These are phyloP conservation scores for Drosophila funebris DNA, from an alignment of 1,140 invertebrate genomes.

Conservation along the genomic window DNA sequence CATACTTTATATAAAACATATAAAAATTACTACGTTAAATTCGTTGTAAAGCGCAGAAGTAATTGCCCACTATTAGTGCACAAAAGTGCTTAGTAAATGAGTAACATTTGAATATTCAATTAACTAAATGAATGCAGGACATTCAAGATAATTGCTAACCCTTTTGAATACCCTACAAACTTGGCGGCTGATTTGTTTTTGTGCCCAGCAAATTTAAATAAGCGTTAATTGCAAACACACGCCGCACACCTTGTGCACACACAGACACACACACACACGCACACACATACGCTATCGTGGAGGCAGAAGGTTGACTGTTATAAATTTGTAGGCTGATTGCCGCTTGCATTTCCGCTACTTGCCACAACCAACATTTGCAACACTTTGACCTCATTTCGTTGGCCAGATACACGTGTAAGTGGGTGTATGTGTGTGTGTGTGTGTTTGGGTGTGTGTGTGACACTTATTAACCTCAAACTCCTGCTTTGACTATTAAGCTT, in stretches of 20 bases:
- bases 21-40: too few relatives aligned
- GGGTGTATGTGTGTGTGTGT: slow-evolving; percentile 11
- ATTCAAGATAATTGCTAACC: slow-evolving; percentile 3
- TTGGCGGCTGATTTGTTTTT: neutral
- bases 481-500: slow-evolving; percentile 72
- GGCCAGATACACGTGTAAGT: slow-evolving; percentile 22
- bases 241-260: neutral
- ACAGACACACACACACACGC: slow-evolving; percentile 5
- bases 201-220: slow-evolving; percentile 34
- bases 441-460: slow-evolving; percentile 46
- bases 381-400: slow-evolving; percentile 58
- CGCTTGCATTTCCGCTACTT: slow-evolving; percentile 65
- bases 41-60: too few relatives aligned
- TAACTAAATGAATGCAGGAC: slow-evolving; percentile 6
- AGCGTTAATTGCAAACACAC: slow-evolving; percentile 37
- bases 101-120: slow-evolving; percentile 14
- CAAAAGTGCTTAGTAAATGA: too few relatives aligned
- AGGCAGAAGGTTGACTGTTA: slow-evolving; percentile 27
- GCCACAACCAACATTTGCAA: slow-evolving; percentile 16
- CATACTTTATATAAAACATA: too few relatives aligned
- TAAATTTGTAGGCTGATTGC: slow-evolving; percentile 68
- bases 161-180: slow-evolving; percentile 6
- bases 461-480: slow-evolving; percentile 60
- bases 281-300: too few relatives aligned
- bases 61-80: too few relatives aligned